A percentile compares a stretch with the other conserved stretches of the same genome.
Conservation (phyloP, 2,797 vertebrate genomes). For the Malurus leucopterus region DNA sequence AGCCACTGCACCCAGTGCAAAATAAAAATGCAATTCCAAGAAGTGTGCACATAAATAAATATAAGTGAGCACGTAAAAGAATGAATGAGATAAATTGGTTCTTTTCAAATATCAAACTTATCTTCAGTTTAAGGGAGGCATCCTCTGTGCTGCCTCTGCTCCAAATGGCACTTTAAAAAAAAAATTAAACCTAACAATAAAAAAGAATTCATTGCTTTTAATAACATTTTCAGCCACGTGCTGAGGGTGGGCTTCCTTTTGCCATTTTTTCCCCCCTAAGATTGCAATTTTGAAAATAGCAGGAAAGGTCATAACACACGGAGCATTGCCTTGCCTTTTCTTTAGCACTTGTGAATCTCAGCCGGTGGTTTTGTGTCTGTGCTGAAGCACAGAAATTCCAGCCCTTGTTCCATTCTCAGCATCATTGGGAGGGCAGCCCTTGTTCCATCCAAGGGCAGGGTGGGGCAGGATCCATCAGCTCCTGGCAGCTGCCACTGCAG, state of each 20-base stretch:
- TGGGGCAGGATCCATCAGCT: background rate
- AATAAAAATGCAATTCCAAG: slow-evolving; percentile 47
- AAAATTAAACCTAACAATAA: slow-evolving; percentile 42
- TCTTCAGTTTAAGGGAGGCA: slow-evolving; percentile 35
- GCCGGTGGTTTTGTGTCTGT: background rate
- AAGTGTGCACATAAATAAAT: slow-evolving; percentile 53
- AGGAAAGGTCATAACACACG: background rate
- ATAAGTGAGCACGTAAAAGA: slow-evolving; percentile 31
- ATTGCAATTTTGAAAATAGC: slow-evolving; percentile 13
- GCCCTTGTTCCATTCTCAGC: background rate
- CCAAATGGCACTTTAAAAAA: slow-evolving; percentile 3
- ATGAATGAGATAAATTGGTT: slow-evolving; percentile 49
- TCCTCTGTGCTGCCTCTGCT: slow-evolving; percentile 16
- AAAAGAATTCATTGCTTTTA: slow-evolving; percentile 49
- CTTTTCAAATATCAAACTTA: slow-evolving; percentile 49
- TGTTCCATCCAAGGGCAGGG: background rate
- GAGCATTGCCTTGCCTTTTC: background rate
- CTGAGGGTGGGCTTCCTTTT: background rate
- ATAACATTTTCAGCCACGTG: slow-evolving; percentile 29
- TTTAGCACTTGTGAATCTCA: background rate
- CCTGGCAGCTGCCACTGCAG: slow-evolving; percentile 1
- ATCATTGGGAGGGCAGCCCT: background rate
- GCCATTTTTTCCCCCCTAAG: background rate
- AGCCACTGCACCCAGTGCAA: slow-evolving; percentile 40
- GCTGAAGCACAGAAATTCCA: background rate